Conservation (phyloP, 2,888 invertebrate genomes). For the Salticus scenicus region DNA sequence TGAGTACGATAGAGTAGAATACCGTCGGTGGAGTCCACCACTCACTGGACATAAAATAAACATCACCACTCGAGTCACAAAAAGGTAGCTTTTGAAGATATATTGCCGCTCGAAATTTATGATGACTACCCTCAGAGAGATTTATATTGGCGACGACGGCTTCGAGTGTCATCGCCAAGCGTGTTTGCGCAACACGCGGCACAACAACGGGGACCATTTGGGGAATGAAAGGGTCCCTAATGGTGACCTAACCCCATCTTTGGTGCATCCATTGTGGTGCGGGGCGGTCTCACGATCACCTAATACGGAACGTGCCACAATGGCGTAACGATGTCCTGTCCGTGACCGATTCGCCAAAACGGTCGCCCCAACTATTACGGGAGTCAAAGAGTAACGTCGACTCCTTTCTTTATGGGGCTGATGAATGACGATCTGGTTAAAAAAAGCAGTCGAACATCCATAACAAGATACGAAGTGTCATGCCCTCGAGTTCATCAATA, state of each 20-base stretch:
- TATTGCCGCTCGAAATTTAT: constrained; percentile 25
- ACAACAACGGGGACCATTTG: constrained; percentile 60
- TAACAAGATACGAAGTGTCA: too few species aligned
- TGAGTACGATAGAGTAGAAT: too few species aligned
- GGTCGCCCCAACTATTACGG: constrained; percentile 49
- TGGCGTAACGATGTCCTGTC: constrained; percentile 40
- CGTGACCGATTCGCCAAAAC: constrained; percentile 43
- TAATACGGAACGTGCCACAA: constrained; percentile 65
- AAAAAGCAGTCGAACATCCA: too few species aligned
- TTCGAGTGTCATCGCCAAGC: constrained; percentile 45
- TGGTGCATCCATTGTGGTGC: constrained; percentile 45
- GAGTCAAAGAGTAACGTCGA: background rate
- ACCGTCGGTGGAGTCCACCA: too few species aligned
- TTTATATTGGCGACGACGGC: constrained; percentile 66
- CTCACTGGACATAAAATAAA: too few species aligned
- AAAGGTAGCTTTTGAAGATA: too few species aligned
- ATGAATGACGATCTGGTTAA: too few species aligned
- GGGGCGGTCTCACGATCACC: constrained; percentile 59
- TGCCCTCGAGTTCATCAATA: too few species aligned
- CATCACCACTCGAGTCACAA: background rate
- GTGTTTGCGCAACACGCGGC: constrained; percentile 47
- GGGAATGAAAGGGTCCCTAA: constrained; percentile 50
- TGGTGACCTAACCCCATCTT: constrained; percentile 50
- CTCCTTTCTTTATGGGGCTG: too few species aligned
- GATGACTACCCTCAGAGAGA: constrained; percentile 24